Conservation (phyloP, 2,888 invertebrate species). For the Amorpha juglandis region DNA sequence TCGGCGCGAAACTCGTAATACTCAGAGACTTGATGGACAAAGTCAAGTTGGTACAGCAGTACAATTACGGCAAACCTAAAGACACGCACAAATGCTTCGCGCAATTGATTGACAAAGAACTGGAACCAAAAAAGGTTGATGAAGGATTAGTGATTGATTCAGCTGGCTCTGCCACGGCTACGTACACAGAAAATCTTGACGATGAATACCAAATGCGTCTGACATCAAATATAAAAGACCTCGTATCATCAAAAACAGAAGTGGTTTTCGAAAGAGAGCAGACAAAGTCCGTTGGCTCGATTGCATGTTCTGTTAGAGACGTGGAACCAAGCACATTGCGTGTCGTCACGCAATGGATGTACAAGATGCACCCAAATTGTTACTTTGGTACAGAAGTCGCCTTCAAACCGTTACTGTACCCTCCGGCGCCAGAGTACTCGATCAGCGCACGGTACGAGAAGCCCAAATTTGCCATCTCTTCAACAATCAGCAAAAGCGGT, state of each 20-base stretch:
- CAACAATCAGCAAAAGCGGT: conserved; percentile 66
- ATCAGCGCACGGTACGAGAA: conserved; percentile 68
- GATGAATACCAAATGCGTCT: conserved; percentile 64
- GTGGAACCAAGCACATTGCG: conserved; percentile 69
- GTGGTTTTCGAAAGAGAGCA: conserved; percentile 65
- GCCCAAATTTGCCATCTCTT: conserved; percentile 59
- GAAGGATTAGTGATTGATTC: conserved; percentile 70
- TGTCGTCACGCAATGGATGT: conserved; percentile 71
- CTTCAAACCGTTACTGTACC: conserved; percentile 59
- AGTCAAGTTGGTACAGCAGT: conserved; percentile 72
- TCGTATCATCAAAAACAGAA: conserved; percentile 76
- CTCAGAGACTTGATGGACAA: conserved; percentile 68
- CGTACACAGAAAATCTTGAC: conserved; percentile 64
- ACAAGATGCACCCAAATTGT: conserved; percentile 62
- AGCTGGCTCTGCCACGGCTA: conserved; percentile 71
- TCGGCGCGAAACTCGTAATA: conserved; percentile 68
- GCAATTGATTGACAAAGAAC: conserved; percentile 70
- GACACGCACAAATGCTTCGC: conserved; percentile 66
- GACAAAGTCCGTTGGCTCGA: conserved; percentile 58
- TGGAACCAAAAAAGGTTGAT: conserved; percentile 58
- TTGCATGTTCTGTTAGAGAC: conserved; percentile 65
- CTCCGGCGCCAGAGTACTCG: conserved; percentile 61
- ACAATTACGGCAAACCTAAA: conserved; percentile 70
- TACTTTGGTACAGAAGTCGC: conserved; percentile 68
- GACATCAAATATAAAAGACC: conserved; percentile 70